Conservation (phyloP, 2,113 vertebrate species). For the Strix aluco region DNA sequence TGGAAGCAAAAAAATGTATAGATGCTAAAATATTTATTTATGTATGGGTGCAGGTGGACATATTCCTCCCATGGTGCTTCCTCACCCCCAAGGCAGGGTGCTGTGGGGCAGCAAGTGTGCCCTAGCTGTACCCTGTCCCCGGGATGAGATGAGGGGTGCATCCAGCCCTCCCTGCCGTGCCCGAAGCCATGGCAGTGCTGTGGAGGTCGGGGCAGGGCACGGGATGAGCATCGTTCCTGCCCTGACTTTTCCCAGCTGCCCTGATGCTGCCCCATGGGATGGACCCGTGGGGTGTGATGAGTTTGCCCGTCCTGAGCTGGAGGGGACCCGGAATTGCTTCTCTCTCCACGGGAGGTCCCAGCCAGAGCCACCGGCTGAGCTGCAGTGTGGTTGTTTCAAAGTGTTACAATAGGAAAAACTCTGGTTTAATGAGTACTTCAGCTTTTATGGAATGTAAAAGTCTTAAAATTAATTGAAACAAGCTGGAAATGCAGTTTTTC, state of each 20-base stretch:
- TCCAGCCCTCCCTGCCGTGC: not conserved
- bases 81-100: not conserved
- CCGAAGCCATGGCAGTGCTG: fast-evolving
- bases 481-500: not conserved
- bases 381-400: not conserved
- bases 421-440: not conserved
- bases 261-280: not conserved
- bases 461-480: slow-evolving; percentile 26
- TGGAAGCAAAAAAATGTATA: not conserved
- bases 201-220: fast-evolving
- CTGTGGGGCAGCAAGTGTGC: fast-evolving
- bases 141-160: fast-evolving
- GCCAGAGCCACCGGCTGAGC: not conserved
- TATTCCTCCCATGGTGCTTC: not conserved
- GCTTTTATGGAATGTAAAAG: not conserved
- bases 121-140: not conserved
- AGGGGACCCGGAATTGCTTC: not conserved
- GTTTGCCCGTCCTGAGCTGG: not conserved
- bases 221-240: not conserved
- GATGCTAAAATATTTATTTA: not conserved
- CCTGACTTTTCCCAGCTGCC: not conserved
- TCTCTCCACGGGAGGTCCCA: fast-evolving
- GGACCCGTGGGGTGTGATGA: fast-evolving
- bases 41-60: not conserved
- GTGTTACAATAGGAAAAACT: not conserved